phyloP scores from a whole-genome alignment of 2,888 invertebrate genomes.

The Himalopsyche anomala region DNA sequence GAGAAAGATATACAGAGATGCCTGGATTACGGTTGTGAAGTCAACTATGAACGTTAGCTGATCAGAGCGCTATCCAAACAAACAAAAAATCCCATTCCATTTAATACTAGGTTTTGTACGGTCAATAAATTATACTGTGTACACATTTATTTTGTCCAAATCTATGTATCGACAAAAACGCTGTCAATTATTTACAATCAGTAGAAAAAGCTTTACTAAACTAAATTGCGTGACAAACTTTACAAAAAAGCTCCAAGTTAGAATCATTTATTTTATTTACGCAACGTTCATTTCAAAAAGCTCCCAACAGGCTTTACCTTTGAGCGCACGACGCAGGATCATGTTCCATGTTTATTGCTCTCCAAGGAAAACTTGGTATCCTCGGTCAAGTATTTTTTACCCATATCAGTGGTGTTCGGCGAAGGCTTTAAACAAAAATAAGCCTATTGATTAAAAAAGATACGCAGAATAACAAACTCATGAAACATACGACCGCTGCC shows the following conservation, averaged over 20 bases:
- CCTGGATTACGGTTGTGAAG: no score
- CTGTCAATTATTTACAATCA: constrained; percentile 13
- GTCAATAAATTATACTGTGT: no score
- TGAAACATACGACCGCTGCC: no score
- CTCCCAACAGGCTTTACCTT: constrained; percentile 15
- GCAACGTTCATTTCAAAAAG: constrained; percentile 21
- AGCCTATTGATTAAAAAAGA: no score
- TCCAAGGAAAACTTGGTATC: constrained; percentile 30
- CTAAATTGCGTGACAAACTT: constrained; percentile 34
- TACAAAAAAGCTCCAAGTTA: constrained; percentile 20
- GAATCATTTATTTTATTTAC: constrained; percentile 34
- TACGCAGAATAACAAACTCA: no score
- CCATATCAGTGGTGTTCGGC: constrained; percentile 19
- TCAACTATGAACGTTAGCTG: no score
- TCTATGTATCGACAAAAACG: background rate
- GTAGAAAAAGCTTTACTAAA: background rate
- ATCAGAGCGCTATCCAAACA: no score
- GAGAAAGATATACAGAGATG: no score
- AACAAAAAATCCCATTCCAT: no score
- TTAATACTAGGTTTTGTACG: no score
- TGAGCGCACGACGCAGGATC: constrained; percentile 16
- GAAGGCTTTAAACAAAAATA: background rate
- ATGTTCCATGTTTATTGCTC: constrained; percentile 22
- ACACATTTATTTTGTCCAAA: background rate
- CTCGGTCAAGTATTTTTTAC: constrained; percentile 30